Conservation (phyloP, 2,888 invertebrate genomes). For the Rotaria socialis region DNA sequence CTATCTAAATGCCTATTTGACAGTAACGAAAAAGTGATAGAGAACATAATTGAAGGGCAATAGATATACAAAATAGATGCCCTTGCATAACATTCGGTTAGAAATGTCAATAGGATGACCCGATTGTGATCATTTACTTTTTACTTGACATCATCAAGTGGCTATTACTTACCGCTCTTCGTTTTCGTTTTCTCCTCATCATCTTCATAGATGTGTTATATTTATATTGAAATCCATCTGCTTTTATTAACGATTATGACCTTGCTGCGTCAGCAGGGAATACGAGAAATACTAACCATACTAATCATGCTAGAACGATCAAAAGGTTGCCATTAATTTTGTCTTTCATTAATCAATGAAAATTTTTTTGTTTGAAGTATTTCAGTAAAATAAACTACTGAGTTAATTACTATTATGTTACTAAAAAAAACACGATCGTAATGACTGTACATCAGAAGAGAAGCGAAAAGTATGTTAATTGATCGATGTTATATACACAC, state of each 20-base stretch:
- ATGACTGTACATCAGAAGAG: not conserved
- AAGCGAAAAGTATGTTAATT: not conserved
- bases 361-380: not conserved
- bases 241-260: not conserved
- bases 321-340: not conserved
- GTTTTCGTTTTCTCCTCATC: not conserved
- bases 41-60: not conserved
- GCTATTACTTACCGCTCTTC: not conserved
- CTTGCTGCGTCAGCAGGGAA: not conserved
- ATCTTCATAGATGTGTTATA: not conserved
- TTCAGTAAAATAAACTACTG: not conserved
- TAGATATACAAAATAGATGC: not conserved
- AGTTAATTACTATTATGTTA: not conserved
- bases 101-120: constrained; percentile 28
- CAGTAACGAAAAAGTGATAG: constrained; percentile 21
- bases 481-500: not conserved
- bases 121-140: constrained; percentile 10
- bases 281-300: not conserved
- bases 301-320: not conserved
- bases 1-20: not conserved
- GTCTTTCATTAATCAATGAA: not conserved
- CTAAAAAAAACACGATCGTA: not conserved
- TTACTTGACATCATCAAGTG: not conserved
- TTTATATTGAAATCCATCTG: constrained; percentile 22
- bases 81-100: constrained; percentile 24